Conservation (phyloP, 1,140 invertebrate genomes). For the Trissolcus basalis region DNA sequence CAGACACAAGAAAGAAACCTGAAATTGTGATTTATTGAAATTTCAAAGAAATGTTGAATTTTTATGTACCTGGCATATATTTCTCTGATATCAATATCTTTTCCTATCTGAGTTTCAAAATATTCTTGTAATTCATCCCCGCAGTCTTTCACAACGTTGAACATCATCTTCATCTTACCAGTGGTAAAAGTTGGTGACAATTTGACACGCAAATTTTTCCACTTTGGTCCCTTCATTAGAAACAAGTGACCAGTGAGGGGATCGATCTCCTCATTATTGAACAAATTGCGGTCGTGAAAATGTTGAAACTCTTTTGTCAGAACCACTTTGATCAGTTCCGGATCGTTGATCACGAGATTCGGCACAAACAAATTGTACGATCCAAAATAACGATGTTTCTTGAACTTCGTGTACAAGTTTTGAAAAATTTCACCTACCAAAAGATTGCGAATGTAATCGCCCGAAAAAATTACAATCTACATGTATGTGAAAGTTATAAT, state of each 20-base stretch:
- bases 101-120: background rate
- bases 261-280: conserved; percentile 75
- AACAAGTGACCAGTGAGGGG: conserved; percentile 78
- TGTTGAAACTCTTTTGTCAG: conserved; percentile 76
- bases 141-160: conserved; percentile 72
- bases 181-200: conserved; percentile 78
- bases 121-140: conserved; percentile 66
- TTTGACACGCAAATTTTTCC: conserved; percentile 76
- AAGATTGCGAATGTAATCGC: too few species aligned
- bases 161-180: conserved; percentile 78
- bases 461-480: too few species aligned
- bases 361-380: conserved; percentile 75
- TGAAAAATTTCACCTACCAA: conserved; percentile 40
- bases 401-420: conserved; percentile 48
- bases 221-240: conserved; percentile 70
- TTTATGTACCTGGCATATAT: conserved; percentile 43
- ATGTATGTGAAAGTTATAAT: too few species aligned
- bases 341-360: conserved; percentile 74
- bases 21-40: background rate
- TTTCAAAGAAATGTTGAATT: background rate
- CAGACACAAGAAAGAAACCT: too few species aligned
- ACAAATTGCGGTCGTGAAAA: conserved; percentile 74
- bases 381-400: conserved; percentile 65
- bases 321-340: conserved; percentile 74
- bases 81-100: conserved; percentile 56